These are phyloP conservation scores for Stegana nigrithorax DNA, from an alignment of 2,888 invertebrate genomes.

Conservation along the genomic window DNA sequence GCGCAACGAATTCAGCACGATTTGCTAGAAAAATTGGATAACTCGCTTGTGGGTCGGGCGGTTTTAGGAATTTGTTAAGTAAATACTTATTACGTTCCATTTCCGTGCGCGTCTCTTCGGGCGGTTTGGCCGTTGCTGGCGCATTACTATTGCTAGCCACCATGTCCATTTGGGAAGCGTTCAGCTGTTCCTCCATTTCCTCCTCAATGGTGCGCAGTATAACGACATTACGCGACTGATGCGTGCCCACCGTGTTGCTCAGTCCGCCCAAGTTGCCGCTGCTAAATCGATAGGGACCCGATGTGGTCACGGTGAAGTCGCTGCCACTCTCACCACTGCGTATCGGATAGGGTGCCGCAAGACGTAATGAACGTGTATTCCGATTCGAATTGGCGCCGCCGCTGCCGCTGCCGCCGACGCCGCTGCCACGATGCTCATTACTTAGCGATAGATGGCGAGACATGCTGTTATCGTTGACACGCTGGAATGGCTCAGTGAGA, in stretches of 20 bases:
- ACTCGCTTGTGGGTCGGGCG: constrained; percentile 9
- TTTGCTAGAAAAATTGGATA: constrained; percentile 32
- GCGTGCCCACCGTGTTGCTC: too few relatives aligned
- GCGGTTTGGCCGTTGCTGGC: too few relatives aligned
- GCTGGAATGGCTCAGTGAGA: constrained; percentile 14
- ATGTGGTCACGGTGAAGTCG: background rate
- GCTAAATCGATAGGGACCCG: background rate
- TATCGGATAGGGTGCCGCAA: background rate
- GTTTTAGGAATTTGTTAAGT: background rate
- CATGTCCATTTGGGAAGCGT: too few relatives aligned
- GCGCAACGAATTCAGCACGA: constrained; percentile 47
- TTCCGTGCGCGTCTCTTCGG: too few relatives aligned
- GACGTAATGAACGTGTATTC: background rate
- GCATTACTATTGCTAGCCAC: too few relatives aligned
- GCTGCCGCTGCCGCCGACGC: constrained; percentile 23
- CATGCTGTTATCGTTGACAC: background rate
- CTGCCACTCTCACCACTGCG: background rate
- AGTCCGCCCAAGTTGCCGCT: background rate
- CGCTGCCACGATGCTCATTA: constrained; percentile 1
- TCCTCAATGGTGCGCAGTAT: background rate
- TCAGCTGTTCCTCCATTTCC: too few relatives aligned
- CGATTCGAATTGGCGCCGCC: constrained; percentile 10
- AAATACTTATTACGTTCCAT: too few relatives aligned
- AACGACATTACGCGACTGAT: background rate
- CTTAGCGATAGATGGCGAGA: background rate